A percentile compares a stretch with the other conserved stretches of the same genome.
phyloP scores from a whole-genome alignment of 2,797 vertebrate species.

The Protonibea diacanthus region DNA sequence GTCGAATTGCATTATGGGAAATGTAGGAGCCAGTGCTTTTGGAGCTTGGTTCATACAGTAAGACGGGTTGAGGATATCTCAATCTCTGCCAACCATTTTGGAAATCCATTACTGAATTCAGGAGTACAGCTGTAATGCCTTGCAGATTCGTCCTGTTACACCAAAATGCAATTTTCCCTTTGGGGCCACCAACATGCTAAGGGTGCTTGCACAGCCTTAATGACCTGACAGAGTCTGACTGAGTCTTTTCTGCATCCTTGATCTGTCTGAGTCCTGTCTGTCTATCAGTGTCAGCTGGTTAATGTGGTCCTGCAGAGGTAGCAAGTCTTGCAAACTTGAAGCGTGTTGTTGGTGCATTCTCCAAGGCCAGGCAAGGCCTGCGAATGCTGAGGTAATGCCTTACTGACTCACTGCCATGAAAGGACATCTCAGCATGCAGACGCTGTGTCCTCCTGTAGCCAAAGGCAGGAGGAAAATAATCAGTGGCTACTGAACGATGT shows the following conservation, averaged over 20 bases:
- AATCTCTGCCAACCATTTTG: neutral
- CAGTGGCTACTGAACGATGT: neutral
- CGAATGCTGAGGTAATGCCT: constrained; percentile 65
- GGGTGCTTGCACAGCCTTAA: constrained; percentile 21
- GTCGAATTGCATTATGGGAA: constrained; percentile 4
- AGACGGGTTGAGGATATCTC: neutral
- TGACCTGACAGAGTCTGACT: constrained; percentile 34
- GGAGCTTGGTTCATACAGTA: neutral
- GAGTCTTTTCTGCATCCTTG: constrained; percentile 66
- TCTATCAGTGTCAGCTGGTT: constrained; percentile 67
- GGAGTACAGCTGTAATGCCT: neutral
- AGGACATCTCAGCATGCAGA: constrained; percentile 63
- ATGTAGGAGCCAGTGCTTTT: neutral
- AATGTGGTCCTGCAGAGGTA: constrained; percentile 59
- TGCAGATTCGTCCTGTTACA: neutral
- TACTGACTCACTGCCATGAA: constrained; percentile 57
- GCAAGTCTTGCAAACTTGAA: constrained; percentile 47
- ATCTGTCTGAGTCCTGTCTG: constrained; percentile 62
- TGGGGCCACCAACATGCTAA: neutral
- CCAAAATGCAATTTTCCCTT: neutral
- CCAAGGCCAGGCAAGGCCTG: constrained; percentile 32
- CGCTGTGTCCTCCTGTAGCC: constrained; percentile 16
- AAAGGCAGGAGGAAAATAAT: constrained; percentile 13
- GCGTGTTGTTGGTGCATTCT: constrained; percentile 63
- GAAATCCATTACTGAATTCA: neutral